Evolutionary conservation across 1,140 invertebrate genomes (phyloP), one percentile per base, ranked within the genome.

Genomic region (Pachyrhynchus sulphureomaculatus): DNA sequence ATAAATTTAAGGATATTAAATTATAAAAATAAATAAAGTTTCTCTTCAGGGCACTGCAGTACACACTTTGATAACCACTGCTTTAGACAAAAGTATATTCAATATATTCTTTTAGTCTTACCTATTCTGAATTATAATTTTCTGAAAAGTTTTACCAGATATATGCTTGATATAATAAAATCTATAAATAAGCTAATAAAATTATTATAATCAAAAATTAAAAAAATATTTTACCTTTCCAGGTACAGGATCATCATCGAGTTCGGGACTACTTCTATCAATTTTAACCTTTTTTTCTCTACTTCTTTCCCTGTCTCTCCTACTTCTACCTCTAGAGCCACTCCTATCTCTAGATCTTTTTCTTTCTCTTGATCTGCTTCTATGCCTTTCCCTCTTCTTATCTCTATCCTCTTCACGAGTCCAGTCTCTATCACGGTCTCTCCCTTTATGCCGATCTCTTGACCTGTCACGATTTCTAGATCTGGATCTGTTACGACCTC

Each of bases 191-290:
- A 26, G 8, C 24, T 26, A 26, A 26, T 8, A 26, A 8, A 26
- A 26, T 12, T 47, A 18, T 45, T 12, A 23, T 20, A 32, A 34
- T 60, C 32, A 9, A 49, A 33, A 21, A 44, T 32, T 20, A 55
- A 33, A 23, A 39, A 37, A 21, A 44, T 71, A n/a, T n/a, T n/a
- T n/a, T n/a, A 83, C 81, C 68, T 86, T 86, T 17, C 85, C 84
- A 8, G 82, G 77, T 48, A 85, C 81, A 1, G 84, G 85, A 74
- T 86, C 84, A 73, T 86, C 85, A 65, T 81, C 81, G 58, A 86
- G 73, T 51, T 85, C 80, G 21, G 82, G 77, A 65, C 75, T 76
- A 64, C 72, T 62, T 34, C 64, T 78, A 67, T 70, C 78, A 75
- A 71, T 75, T 78, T 69, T 75, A 69, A 66, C 76, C 74, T 72